phyloP scores from a whole-genome alignment of 2,113 vertebrate species.

The Prunella fulvescens region DNA sequence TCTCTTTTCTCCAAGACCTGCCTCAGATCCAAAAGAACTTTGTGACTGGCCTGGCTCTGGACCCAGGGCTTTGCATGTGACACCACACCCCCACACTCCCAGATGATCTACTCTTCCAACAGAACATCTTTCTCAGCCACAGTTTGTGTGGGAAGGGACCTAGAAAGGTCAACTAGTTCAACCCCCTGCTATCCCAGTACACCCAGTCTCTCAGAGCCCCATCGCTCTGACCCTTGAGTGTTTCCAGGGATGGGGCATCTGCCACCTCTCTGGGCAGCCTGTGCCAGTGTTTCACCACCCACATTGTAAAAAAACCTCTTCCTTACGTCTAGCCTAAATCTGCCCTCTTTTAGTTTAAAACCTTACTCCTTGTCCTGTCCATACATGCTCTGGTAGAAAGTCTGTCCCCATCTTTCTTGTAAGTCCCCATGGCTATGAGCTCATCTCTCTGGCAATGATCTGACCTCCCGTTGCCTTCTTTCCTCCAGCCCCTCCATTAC shows the following conservation, averaged over 20 bases:
- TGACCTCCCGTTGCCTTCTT: fast-evolving
- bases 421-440: neutral
- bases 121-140: neutral
- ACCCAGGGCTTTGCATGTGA: neutral
- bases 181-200: neutral
- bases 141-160: neutral
- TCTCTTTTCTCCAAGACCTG: neutral
- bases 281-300: neutral
- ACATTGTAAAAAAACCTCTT: neutral
- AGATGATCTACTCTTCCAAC: neutral
- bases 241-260: neutral
- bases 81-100: neutral
- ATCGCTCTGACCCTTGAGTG: neutral
- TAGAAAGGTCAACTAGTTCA: neutral
- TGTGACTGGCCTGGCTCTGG: neutral
- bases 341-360: neutral
- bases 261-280: neutral
- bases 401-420: neutral
- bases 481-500: neutral
- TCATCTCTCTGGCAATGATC: neutral
- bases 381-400: neutral
- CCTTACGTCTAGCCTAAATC: neutral
- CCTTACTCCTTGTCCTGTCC: neutral
- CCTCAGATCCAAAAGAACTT: neutral
- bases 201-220: neutral